Percentiles rank a stretch among this genome's conserved stretches.
Conservation (phyloP, 2,888 invertebrate species). For the Thysanoteuthis rhombus region DNA sequence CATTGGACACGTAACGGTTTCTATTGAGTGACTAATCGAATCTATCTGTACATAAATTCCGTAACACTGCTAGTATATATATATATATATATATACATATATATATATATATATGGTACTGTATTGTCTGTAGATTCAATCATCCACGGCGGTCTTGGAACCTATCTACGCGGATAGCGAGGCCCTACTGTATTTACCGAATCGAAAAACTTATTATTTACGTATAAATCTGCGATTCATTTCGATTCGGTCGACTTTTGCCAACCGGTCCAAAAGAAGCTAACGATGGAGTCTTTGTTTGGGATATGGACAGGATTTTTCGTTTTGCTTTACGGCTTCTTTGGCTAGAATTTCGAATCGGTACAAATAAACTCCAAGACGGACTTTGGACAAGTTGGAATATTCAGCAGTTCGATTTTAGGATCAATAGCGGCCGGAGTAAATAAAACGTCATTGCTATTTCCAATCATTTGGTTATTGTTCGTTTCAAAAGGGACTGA, state of each 20-base stretch:
- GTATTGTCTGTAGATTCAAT: no score
- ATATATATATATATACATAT: no score
- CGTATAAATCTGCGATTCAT: neutral
- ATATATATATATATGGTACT: no score
- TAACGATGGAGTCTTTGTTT: neutral
- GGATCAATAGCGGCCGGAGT: neutral
- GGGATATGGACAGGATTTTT: neutral
- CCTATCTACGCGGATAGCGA: no score
- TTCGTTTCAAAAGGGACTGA: neutral
- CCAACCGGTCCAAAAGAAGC: neutral
- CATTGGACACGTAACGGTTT: no score
- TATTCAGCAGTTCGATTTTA: neutral
- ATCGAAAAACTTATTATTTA: neutral
- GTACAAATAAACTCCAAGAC: neutral
- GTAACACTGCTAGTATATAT: no score
- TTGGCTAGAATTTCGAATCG: neutral
- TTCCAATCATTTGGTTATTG: neutral
- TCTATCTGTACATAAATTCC: no score
- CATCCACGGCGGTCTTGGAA: no score
- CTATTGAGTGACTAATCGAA: no score
- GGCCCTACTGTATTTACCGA: neutral
- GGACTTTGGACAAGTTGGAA: neutral
- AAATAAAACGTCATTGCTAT: neutral
- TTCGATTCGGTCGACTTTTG: neutral
- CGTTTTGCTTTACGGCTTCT: neutral